Evolutionary conservation across 2,797 vertebrate genomes (phyloP), one percentile per base, ranked within the genome.

Genomic region (Sebastiscus albofasciatus): DNA sequence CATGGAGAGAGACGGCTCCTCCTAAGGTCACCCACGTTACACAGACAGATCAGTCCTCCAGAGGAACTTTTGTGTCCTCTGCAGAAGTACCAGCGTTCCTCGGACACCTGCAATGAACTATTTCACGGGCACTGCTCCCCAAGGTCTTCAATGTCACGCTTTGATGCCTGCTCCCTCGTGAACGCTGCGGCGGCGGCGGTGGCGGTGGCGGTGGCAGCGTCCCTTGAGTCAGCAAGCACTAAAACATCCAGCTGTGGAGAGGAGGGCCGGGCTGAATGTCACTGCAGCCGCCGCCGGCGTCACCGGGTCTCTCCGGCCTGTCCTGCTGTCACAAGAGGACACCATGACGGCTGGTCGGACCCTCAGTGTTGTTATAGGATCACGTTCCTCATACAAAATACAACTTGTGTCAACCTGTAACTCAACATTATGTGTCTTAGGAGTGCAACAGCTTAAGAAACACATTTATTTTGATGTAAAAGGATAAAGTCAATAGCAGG

Each of bases 201-300:
- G 9, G 33, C 36, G 60, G 49, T 22, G 22, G 62, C 39, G 59
- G 67, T 16, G 33, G 75, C 58, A 2, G 77, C 52, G 26, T 71
- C 81, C 66, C 86, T 83, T 73, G 89, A 82, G 31, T 92, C 91
- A 87, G 90, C 77, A 81, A 84, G 68, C 78, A 61, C 10, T 59
- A 60, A 80, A 87, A 24, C 83, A 87, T 88, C 89, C 90, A 89
- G 67, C 89, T 87, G 87, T 92, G 79, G 27, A 72, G 79, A 56
- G 58, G 83, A 80, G 79, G 79, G 36, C 60, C 31, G 26, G 81
- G 59, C 16, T 86, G 84, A 88, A 90, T 83, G 87, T 90, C 89
- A 85, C 86, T 73, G 83, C 83, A 68, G 77, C 77, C 79, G 77
- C 89, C 58, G 22, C 13, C 1, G 72, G 80, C 72, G 1, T 68